Evolutionary conservation across 2,888 invertebrate genomes (phyloP).

Genomic region (Myathropa florea): DNA sequence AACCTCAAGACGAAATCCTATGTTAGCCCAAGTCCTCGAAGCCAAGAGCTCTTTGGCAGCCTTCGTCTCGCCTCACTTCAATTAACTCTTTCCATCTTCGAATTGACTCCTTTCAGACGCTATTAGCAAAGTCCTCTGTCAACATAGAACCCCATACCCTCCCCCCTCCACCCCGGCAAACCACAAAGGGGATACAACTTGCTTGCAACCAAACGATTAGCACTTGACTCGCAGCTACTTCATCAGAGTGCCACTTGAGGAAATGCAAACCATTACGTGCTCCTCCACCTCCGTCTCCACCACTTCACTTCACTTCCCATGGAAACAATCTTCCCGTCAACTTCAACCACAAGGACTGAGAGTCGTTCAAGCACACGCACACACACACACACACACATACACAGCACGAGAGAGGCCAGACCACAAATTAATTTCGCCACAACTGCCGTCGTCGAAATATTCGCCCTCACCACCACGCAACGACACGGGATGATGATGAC

Average conservation of each 20-base stretch:
- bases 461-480: background rate
- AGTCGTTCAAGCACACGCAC: background rate
- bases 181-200: background rate
- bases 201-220: background rate
- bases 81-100: background rate
- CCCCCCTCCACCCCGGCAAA: background rate
- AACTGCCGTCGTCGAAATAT: slow-evolving; percentile 10
- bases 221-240: background rate
- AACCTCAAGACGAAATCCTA: too few relatives aligned
- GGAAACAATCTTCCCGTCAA: background rate
- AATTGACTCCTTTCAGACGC: background rate
- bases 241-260: background rate
- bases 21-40: too few relatives aligned
- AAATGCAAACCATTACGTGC: background rate
- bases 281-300: background rate
- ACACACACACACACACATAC: background rate
- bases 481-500: background rate
- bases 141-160: background rate
- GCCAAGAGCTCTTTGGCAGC: too few relatives aligned
- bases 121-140: background rate
- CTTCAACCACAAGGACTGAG: background rate
- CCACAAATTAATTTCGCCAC: slow-evolving; percentile 46
- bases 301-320: background rate
- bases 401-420: background rate
- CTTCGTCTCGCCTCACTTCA: background rate